A percentile compares a stretch with the other conserved stretches of the same genome.
Conservation (phyloP, 2,113 vertebrate species). For the Acanthochromis polyacanthus region DNA sequence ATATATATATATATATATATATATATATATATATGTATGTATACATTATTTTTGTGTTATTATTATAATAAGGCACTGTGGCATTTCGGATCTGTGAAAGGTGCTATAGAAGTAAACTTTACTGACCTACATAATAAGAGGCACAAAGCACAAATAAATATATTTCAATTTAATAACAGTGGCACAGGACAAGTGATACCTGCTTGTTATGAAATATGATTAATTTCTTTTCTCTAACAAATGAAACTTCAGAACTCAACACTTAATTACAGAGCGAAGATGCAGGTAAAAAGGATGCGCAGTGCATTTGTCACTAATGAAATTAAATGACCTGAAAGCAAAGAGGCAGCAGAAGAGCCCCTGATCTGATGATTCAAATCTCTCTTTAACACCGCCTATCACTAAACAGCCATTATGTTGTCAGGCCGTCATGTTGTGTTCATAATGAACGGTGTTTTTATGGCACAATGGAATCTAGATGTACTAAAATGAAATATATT, state of each 20-base stretch:
- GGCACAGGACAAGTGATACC: not conserved
- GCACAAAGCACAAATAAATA: slow-evolving; percentile 14
- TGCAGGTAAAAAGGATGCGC: slow-evolving; percentile 33
- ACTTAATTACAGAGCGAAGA: slow-evolving; percentile 20
- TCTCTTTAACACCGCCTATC: slow-evolving; percentile 22
- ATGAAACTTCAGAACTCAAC: slow-evolving; percentile 23
- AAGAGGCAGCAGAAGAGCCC: slow-evolving; percentile 31
- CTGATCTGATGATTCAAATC: slow-evolving; percentile 33
- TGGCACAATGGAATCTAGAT: slow-evolving; percentile 20
- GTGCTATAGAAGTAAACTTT: no score
- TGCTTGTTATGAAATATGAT: not conserved
- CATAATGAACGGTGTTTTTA: slow-evolving; percentile 24
- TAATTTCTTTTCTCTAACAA: slow-evolving; percentile 20
- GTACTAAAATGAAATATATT: slow-evolving; percentile 8
- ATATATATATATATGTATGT: no score
- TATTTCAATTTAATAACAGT: slow-evolving; percentile 8
- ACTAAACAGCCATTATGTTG: slow-evolving; percentile 27
- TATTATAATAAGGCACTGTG: no score
- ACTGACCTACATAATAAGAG: not conserved
- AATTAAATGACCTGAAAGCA: slow-evolving; percentile 42
- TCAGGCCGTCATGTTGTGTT: slow-evolving; percentile 23
- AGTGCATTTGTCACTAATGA: not conserved
- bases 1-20: no score
- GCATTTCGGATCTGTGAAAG: no score
- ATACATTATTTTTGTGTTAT: no score